A percentile compares a stretch with the other conserved stretches of the same genome.
phyloP scores from a whole-genome alignment of 64 coral and sea anemone species.

The Montipora cactus region DNA sequence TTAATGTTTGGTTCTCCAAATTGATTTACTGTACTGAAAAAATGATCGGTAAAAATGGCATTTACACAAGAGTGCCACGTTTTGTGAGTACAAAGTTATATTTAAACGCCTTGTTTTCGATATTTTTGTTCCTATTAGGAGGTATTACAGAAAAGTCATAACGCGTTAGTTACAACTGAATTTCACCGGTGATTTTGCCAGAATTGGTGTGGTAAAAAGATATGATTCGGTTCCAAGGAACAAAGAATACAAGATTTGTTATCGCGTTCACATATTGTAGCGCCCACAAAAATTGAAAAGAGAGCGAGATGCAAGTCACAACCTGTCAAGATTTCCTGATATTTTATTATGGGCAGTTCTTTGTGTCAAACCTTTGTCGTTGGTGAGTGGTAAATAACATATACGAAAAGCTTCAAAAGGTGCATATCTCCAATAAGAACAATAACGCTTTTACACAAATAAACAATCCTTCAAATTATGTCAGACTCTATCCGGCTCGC shows the following conservation, averaged over 20 bases:
- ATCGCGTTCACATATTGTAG: not conserved
- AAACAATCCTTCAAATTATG: conserved; percentile 45
- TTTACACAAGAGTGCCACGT: not conserved
- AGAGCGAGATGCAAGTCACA: not conserved
- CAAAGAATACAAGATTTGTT: conserved; percentile 14
- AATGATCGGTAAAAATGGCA: not conserved
- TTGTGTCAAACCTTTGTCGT: conserved; percentile 41
- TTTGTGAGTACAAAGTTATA: not conserved
- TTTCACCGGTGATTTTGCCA: not conserved
- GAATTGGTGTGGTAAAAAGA: conserved; percentile 12
- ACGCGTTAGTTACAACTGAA: conserved; percentile 30
- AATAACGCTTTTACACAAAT: conserved; percentile 26
- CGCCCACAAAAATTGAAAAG: conserved; percentile 21
- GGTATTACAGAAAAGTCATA: not conserved
- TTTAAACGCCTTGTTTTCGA: not conserved
- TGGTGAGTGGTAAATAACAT: conserved; percentile 34
- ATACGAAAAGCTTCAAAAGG: conserved; percentile 29
- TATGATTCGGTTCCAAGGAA: not conserved
- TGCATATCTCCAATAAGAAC: not conserved
- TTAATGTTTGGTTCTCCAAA: conserved; percentile 23
- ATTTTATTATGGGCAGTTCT: conserved; percentile 32
- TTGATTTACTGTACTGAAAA: not conserved
- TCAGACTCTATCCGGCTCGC: conserved; percentile 45
- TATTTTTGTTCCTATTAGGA: not conserved
- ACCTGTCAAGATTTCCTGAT: conserved; percentile 44